Conservation (phyloP, 2,888 invertebrate species). For the Amblyteles armatorius region DNA sequence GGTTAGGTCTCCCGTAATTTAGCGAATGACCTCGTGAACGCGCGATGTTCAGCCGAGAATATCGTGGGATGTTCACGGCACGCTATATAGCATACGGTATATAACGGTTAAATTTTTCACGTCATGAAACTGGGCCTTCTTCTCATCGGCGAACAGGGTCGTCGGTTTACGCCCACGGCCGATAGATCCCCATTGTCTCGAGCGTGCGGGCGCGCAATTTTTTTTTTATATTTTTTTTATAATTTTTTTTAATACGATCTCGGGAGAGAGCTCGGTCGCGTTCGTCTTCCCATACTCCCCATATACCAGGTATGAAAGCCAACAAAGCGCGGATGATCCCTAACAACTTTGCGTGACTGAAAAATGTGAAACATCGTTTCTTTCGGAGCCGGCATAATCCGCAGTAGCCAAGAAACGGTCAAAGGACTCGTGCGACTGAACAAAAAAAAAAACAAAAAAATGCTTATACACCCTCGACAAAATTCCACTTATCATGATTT, state of each 20-base stretch:
- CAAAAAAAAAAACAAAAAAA: not conserved
- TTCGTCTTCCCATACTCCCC: slow-evolving; percentile 60
- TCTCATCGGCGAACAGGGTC: slow-evolving; percentile 63
- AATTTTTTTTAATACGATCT: slow-evolving; percentile 50
- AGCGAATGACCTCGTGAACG: slow-evolving; percentile 63
- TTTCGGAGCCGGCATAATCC: slow-evolving; percentile 41
- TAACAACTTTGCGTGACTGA: slow-evolving; percentile 68
- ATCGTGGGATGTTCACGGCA: slow-evolving; percentile 53
- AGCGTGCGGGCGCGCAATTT: slow-evolving; percentile 52
- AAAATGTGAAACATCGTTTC: slow-evolving; percentile 56
- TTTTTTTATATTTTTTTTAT: slow-evolving; percentile 19
- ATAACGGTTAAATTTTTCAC: slow-evolving; percentile 67
- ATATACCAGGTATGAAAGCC: slow-evolving; percentile 43
- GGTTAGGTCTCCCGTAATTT: slow-evolving; percentile 66
- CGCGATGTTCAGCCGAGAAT: slow-evolving; percentile 38
- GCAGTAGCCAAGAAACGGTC: slow-evolving; percentile 52
- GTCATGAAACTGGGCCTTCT: slow-evolving; percentile 69
- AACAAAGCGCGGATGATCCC: slow-evolving; percentile 66
- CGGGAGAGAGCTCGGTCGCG: slow-evolving; percentile 47
- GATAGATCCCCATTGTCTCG: slow-evolving; percentile 68
- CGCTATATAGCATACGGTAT: slow-evolving; percentile 48
- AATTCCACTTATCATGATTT: slow-evolving; percentile 67
- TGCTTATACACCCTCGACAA: slow-evolving; percentile 39
- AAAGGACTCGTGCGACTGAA: slow-evolving; percentile 22
- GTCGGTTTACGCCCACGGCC: slow-evolving; percentile 66